These are phyloP conservation scores for Leptinotarsa peninsularis DNA, from an alignment of 2,888 invertebrate species.

Conservation along the genomic window DNA sequence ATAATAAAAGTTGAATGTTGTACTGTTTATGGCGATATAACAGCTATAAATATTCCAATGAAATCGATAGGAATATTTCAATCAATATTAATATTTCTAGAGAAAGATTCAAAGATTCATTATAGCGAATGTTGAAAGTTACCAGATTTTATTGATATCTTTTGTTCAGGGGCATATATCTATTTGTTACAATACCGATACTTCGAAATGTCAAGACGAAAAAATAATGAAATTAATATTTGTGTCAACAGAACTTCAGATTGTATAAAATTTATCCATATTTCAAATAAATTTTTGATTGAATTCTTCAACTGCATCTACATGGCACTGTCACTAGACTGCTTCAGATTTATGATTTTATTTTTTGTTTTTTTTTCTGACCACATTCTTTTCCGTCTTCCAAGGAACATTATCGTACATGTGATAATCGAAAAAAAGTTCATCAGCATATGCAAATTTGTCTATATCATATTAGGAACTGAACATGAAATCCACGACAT, in stretches of 20 bases:
- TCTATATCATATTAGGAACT: neutral
- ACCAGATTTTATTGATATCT: neutral
- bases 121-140: neutral
- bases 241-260: too few relatives aligned
- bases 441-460: neutral
- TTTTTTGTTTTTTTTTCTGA: neutral
- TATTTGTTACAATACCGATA: neutral
- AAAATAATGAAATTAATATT: too few relatives aligned
- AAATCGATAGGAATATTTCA: too few relatives aligned
- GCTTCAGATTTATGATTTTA: too few relatives aligned
- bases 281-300: neutral
- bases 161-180: neutral
- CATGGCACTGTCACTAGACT: too few relatives aligned
- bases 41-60: too few relatives aligned
- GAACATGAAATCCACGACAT: neutral
- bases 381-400: neutral
- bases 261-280: too few relatives aligned
- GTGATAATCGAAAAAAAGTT: neutral
- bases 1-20: too few relatives aligned
- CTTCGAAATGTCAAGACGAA: too few relatives aligned
- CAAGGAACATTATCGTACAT: neutral
- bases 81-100: too few relatives aligned
- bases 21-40: too few relatives aligned
- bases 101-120: neutral
- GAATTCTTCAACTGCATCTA: neutral